A percentile compares a stretch with the other conserved stretches of the same genome.
Conservation (phyloP, 2,113 vertebrate genomes). For the Sardina pilchardus region DNA sequence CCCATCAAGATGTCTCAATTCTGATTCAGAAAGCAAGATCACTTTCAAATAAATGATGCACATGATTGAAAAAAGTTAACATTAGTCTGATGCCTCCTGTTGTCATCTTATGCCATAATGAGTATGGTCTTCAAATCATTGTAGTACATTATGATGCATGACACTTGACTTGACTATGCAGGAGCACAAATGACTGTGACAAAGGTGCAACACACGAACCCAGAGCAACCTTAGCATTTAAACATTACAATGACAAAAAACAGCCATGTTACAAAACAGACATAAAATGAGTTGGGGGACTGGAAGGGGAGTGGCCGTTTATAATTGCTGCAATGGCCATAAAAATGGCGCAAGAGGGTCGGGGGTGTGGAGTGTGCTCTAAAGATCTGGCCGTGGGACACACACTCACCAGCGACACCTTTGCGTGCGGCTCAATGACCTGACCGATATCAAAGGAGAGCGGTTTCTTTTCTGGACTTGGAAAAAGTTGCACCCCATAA, state of each 20-base stretch:
- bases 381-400: background rate
- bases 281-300: background rate
- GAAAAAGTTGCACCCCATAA: background rate
- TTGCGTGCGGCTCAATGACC: background rate
- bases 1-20: too few species aligned
- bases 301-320: background rate
- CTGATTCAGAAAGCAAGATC: too few species aligned
- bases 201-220: background rate
- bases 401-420: background rate
- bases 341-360: background rate
- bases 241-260: background rate
- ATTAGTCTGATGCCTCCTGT: background rate
- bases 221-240: background rate
- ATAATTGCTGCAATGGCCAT: constrained; percentile 6
- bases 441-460: background rate
- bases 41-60: background rate
- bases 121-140: background rate
- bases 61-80: background rate
- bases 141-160: background rate
- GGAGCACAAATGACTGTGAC: background rate
- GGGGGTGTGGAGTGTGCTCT: background rate
- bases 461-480: background rate
- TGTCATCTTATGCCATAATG: background rate
- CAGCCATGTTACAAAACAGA: background rate
- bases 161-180: background rate